Percentiles rank a stretch among this genome's conserved stretches.
Conservation (phyloP, 2,888 invertebrate genomes). For the Sialis lutaria region DNA sequence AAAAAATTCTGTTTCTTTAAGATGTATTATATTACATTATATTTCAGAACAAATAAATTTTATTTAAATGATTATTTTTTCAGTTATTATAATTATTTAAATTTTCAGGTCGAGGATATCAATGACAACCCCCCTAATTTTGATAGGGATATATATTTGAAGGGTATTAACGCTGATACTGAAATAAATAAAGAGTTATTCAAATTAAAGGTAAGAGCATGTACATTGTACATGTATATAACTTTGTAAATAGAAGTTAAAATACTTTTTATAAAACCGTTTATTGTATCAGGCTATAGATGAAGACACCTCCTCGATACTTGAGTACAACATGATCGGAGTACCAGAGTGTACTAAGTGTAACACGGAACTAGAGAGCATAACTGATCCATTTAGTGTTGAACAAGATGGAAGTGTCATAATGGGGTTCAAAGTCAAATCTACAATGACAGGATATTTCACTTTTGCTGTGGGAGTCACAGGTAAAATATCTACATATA, state of each 20-base stretch:
- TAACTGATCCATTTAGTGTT: constrained; percentile 22
- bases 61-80: too few relatives aligned
- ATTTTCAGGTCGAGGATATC: constrained; percentile 35
- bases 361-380: constrained; percentile 12
- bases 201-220: neutral
- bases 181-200: constrained; percentile 20
- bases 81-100: neutral
- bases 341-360: constrained; percentile 21
- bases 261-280: too few relatives aligned
- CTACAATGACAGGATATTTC: constrained; percentile 41
- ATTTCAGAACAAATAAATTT: too few relatives aligned
- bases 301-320: constrained; percentile 24
- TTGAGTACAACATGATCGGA: constrained; percentile 25
- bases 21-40: too few relatives aligned
- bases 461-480: constrained; percentile 30
- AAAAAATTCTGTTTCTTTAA: too few relatives aligned
- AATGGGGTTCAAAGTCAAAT: constrained; percentile 31
- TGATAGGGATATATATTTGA: constrained; percentile 22
- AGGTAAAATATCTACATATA: too few relatives aligned
- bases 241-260: too few relatives aligned
- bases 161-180: constrained; percentile 23
- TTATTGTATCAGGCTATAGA: constrained; percentile 36
- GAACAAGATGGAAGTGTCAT: constrained; percentile 26
- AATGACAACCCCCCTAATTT: constrained; percentile 39
- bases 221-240: too few relatives aligned